Evolutionary conservation across 2,888 invertebrate species (phyloP).

Genomic region (Sialis fuliginosa): DNA sequence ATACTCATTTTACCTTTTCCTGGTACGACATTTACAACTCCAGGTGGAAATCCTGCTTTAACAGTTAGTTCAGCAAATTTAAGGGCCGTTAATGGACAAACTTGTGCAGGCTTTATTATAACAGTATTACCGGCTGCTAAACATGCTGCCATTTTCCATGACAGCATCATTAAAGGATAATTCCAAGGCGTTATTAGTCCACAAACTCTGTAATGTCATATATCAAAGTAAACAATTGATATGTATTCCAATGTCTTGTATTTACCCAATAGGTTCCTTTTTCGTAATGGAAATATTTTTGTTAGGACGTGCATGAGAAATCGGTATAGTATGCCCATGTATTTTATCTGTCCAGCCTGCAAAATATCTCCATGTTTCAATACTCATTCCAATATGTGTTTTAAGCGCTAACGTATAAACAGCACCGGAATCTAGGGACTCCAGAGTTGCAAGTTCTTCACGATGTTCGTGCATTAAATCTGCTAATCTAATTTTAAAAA

Average conservation of each 20-base stretch:
- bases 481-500: slow-evolving; percentile 44
- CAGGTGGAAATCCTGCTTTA: slow-evolving; percentile 83
- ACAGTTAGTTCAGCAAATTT: slow-evolving; percentile 87
- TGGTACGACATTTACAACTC: slow-evolving; percentile 84
- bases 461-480: slow-evolving; percentile 90
- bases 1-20: slow-evolving; percentile 40
- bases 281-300: slow-evolving; percentile 75
- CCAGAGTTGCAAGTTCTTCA: slow-evolving; percentile 89
- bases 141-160: slow-evolving; percentile 98
- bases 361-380: slow-evolving; percentile 92
- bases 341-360: slow-evolving; percentile 97
- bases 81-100: slow-evolving; percentile 81
- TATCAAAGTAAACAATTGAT: not conserved
- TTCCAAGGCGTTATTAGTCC: slow-evolving; percentile 94
- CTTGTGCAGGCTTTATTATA: slow-evolving; percentile 86
- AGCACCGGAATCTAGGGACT: slow-evolving; percentile 86
- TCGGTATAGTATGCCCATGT: slow-evolving; percentile 80
- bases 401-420: slow-evolving; percentile 93
- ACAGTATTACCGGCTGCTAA: slow-evolving; percentile 93
- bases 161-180: slow-evolving; percentile 96
- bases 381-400: slow-evolving; percentile 95
- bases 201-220: slow-evolving; percentile 46
- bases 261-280: slow-evolving; percentile 75
- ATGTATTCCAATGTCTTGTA: slow-evolving; percentile 1
- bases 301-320: slow-evolving; percentile 81